phyloP scores from a whole-genome alignment of 2,888 invertebrate species.

The Hesperia comma region DNA sequence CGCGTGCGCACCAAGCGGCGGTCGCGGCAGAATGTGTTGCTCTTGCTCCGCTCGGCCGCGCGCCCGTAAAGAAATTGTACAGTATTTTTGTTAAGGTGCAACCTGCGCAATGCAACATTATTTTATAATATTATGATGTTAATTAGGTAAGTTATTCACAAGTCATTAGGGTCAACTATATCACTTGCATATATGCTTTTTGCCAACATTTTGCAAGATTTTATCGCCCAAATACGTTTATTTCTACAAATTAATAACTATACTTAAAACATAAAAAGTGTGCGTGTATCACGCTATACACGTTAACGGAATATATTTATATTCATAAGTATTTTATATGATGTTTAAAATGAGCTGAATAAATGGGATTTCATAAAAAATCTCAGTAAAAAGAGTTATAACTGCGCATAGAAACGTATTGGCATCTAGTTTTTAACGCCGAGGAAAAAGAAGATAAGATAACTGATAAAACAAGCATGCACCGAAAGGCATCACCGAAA shows the following conservation, averaged over 20 bases:
- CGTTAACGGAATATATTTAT: too few relatives aligned
- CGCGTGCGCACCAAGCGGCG: constrained; percentile 51
- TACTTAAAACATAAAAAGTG: not conserved
- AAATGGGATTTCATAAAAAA: too few relatives aligned
- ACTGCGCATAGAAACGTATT: too few relatives aligned
- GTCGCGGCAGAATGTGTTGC: constrained; percentile 60
- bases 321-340: too few relatives aligned
- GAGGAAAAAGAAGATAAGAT: too few relatives aligned
- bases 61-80: constrained; percentile 47
- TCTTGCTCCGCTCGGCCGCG: constrained; percentile 45
- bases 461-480: too few relatives aligned
- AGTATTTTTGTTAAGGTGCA: constrained; percentile 55
- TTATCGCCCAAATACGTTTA: not conserved
- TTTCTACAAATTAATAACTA: not conserved
- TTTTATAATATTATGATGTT: constrained; percentile 1
- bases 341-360: too few relatives aligned
- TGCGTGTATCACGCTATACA: not conserved
- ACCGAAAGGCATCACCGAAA: too few relatives aligned
- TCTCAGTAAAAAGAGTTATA: too few relatives aligned
- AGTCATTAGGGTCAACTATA: not conserved
- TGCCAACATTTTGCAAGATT: not conserved
- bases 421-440: too few relatives aligned
- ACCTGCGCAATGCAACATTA: constrained; percentile 40
- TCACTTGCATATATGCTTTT: not conserved
- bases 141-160: not conserved